Evolutionary conservation across 2,888 invertebrate genomes (phyloP), one percentile per base, ranked within the genome.

Genomic region (Atrina japonica): DNA sequence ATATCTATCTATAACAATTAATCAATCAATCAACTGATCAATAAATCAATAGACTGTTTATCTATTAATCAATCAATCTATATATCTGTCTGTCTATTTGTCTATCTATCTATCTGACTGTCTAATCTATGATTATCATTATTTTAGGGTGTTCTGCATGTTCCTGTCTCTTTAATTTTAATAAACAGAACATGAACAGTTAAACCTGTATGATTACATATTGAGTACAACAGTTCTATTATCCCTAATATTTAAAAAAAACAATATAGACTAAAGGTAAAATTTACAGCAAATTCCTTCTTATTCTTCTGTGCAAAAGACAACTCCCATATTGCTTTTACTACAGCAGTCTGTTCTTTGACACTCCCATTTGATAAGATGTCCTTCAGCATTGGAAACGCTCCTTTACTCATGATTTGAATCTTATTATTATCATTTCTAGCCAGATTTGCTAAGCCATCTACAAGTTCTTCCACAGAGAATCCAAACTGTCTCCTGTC

Each of bases 361-460:
- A 70, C 65, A 27, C 61, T 47, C 40, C 79, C 73, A 3, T 50
- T 61, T 21, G 65, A 60, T 25, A 85, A 27, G 18, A 85, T 70
- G 3, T 71, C 53, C 21, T 56, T 56, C 45, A 82, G 52, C 3
- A 78, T 40, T 2, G 64, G 25, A 30, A 68, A 66, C 1, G 82
- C 66, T 1, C 67, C 60, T 21, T 76, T 76, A 27, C 76, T 59
- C 72, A 83, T 81, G 11, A 85, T 78, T 41, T 77, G 56, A 41
- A 66, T 71, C 63, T 86, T 86, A 47, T 84, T 85, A 25, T 70
- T 61, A 30, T 86, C 85, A 72, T 82, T 83, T 70, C 78, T 80
- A 1, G 85, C 83, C 16, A 86, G 73, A 6, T 81, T 76, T 9
- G 76, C 78, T 23, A 86, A 58, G 2, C 85, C 85, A 41, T 78